Conservation (phyloP, 2,888 invertebrate species). For the Troglohyphantes excavatus region DNA sequence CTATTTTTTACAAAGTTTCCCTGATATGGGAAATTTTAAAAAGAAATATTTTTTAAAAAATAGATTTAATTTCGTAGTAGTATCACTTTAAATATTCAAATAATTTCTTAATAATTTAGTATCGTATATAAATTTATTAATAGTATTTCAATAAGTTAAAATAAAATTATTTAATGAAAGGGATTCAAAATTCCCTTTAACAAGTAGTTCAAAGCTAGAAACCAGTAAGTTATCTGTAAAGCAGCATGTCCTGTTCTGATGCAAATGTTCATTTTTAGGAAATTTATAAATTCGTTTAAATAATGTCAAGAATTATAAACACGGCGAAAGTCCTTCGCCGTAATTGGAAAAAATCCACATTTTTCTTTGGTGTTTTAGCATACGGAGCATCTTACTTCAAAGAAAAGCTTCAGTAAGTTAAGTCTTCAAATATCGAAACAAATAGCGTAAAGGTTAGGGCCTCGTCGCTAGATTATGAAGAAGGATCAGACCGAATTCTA, state of each 20-base stretch:
- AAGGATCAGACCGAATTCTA: too few relatives aligned
- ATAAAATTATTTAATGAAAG: too few relatives aligned
- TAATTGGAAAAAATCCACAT: slow-evolving; percentile 94
- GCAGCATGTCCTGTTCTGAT: not conserved
- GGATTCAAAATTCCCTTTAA: not conserved
- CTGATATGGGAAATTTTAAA: not conserved
- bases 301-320: slow-evolving; percentile 82
- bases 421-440: too few relatives aligned
- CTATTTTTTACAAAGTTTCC: not conserved
- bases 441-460: too few relatives aligned
- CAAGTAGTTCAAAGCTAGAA: slow-evolving; percentile 4
- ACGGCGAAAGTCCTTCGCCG: slow-evolving; percentile 88
- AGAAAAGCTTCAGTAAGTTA: slow-evolving; percentile 57
- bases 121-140: too few relatives aligned
- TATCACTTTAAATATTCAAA: not conserved
- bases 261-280: not conserved
- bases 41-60: not conserved
- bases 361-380: slow-evolving; percentile 87
- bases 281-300: not conserved
- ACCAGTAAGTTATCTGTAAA: not conserved
- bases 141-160: too few relatives aligned
- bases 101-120: too few relatives aligned
- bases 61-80: not conserved
- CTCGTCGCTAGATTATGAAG: too few relatives aligned
- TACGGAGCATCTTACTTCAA: slow-evolving; percentile 87